Conservation (phyloP, 2,888 invertebrate species). For the Pheosia tremula region DNA sequence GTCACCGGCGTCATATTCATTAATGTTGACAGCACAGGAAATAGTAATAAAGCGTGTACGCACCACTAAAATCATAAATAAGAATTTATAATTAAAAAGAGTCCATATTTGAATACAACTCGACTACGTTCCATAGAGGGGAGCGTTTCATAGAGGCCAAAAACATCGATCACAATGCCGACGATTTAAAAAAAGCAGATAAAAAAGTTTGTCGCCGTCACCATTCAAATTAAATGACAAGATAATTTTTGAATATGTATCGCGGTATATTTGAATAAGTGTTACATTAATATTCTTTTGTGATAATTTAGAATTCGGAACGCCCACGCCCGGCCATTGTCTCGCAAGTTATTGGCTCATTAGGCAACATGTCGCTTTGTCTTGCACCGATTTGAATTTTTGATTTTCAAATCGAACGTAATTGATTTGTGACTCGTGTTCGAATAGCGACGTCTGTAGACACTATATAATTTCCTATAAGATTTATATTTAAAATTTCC, state of each 20-base stretch:
- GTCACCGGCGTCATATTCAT: constrained; percentile 70
- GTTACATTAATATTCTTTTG: constrained; percentile 84
- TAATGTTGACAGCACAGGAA: constrained; percentile 77
- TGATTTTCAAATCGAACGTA: constrained; percentile 77
- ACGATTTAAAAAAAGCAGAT: constrained; percentile 24
- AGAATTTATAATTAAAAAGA: constrained; percentile 72
- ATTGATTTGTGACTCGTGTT: constrained; percentile 63
- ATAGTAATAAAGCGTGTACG: constrained; percentile 67
- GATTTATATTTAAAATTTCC: neutral
- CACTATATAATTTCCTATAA: constrained; percentile 4
- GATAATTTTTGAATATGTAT: constrained; percentile 80
- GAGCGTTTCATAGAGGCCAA: constrained; percentile 53
- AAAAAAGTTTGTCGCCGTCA: constrained; percentile 71
- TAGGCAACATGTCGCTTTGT: constrained; percentile 77
- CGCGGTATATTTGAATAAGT: constrained; percentile 81
- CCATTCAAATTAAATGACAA: constrained; percentile 74
- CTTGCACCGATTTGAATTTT: constrained; percentile 76
- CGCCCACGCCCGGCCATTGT: constrained; percentile 81
- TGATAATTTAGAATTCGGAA: constrained; percentile 79
- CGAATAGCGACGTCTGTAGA: constrained; percentile 22
- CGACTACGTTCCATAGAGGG: constrained; percentile 62
- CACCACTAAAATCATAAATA: constrained; percentile 71
- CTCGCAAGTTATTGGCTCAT: constrained; percentile 83
- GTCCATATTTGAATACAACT: constrained; percentile 70
- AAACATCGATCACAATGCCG: constrained; percentile 62